Conservation (phyloP, 2,888 invertebrate species). For the Muschampia staudingeri region DNA sequence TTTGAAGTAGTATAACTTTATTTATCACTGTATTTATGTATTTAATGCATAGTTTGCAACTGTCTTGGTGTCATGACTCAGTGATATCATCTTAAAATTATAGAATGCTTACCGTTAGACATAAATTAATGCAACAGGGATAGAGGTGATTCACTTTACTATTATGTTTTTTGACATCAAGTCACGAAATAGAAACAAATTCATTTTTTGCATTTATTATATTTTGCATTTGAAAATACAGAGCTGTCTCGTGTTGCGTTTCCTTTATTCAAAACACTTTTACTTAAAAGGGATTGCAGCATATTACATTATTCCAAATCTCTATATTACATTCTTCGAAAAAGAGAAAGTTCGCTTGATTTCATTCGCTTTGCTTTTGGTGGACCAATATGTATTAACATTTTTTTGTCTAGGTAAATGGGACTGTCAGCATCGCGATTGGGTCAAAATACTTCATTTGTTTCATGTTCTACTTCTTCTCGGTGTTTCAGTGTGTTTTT, state of each 20-base stretch:
- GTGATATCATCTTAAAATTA: background rate
- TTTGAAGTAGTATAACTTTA: background rate
- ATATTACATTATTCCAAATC: too few species aligned
- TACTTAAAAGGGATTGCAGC: too few species aligned
- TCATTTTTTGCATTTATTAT: background rate
- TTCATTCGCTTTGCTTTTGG: constrained; percentile 17
- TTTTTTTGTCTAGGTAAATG: constrained; percentile 51
- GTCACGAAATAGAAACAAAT: background rate
- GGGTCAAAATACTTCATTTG: constrained; percentile 41
- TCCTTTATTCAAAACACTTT: background rate
- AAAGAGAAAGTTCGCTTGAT: background rate
- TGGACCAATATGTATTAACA: constrained; percentile 48
- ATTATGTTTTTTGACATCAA: background rate
- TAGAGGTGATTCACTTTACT: background rate
- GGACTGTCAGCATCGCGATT: constrained; percentile 30
- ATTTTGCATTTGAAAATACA: too few species aligned
- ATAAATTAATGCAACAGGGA: background rate
- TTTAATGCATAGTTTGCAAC: too few species aligned
- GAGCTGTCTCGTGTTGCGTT: too few species aligned
- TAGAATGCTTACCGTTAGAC: background rate
- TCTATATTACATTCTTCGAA: background rate
- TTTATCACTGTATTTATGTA: background rate
- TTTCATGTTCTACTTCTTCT: constrained; percentile 45
- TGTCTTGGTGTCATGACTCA: too few species aligned
- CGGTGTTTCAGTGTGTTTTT: constrained; percentile 41